Base-by-base conservation (phyloP, 1,140 invertebrate species). In the Pseudobourletiella spinata region DNA sequence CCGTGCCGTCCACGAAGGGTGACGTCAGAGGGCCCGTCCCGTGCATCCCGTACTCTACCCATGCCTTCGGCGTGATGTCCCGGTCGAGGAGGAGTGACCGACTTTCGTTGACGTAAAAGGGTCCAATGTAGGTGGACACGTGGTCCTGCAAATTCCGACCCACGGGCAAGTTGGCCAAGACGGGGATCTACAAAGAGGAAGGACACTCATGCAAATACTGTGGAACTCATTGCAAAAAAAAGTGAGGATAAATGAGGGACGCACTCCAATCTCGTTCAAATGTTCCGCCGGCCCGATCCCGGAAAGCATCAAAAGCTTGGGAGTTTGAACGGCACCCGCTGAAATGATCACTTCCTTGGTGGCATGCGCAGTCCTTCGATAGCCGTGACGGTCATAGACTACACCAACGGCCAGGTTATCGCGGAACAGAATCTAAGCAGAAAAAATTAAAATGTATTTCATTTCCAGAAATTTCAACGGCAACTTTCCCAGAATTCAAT, bases 101-200 rank as follows among this genome's bases (percentile, higher is more conserved):
- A 11, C 28, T 28, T 11, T 25, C 8, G 15, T 61, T 32, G 4
- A 61, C 25, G 15, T 25, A 14, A 28, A 61, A 61, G 1, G 59
- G 59, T n/a, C 76, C 59, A 0, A 75, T 72, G 2, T 73, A 74
- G 0, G 71, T 66, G 28, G 71, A 70, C 8, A 84, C 71, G 70
- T 88, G 86, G 71, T 87, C 85, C 72, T 89, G 87, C 55, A 84
- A 77, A 71, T 82, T 81, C 32, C 79, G 59, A 4, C 83, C 84
- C 2, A 84, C 83, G 6, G 59, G 59, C 4, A 55, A 30, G 25
- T 61, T 42, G 20, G 59, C 59, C 22, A n/a, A 35, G 1, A 69
- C 35, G n/a, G 64, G 64, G 42, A 89, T 60, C 57, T 59, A 25
- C 4, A 30, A n/a, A n/a, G n/a, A 59, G 18, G 3, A 50, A 57